phyloP scores from a whole-genome alignment of 1,140 invertebrate species.

The Cherax destructor region DNA sequence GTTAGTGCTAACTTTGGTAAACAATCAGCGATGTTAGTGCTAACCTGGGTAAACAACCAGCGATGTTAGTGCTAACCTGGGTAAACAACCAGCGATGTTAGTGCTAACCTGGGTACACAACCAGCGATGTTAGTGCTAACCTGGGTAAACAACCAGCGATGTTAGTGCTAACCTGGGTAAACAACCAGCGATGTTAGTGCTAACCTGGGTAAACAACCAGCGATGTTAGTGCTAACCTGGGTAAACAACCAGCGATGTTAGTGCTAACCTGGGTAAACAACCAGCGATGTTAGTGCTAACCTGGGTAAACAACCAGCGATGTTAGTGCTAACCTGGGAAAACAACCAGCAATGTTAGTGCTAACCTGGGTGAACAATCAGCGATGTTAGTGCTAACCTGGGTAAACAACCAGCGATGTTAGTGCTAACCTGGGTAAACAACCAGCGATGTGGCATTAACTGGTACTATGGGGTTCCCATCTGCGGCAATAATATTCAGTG shows the following conservation, averaged over 20 bases:
- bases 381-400: conserved; percentile 87
- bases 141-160: conserved; percentile 88
- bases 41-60: too few species aligned
- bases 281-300: conserved; percentile 86
- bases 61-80: too few species aligned
- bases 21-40: conserved; percentile 86
- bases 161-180: conserved; percentile 89
- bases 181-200: conserved; percentile 86
- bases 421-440: conserved; percentile 89
- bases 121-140: conserved; percentile 86
- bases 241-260: conserved; percentile 87
- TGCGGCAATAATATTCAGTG: conserved; percentile 84
- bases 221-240: conserved; percentile 87
- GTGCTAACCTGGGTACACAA: conserved; percentile 89
- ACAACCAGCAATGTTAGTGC: conserved; percentile 86
- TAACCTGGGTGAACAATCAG: conserved; percentile 89
- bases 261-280: conserved; percentile 89
- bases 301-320: conserved; percentile 88
- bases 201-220: conserved; percentile 89
- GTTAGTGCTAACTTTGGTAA: conserved; percentile 89
- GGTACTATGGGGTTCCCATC: conserved; percentile 88
- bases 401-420: conserved; percentile 88
- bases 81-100: conserved; percentile 87
- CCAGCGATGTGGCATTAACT: conserved; percentile 84
- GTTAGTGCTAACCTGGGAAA: conserved; percentile 89